Base-by-base conservation (phyloP, 2,888 invertebrate genomes). In the Siphonodentalium dalli region DNA sequence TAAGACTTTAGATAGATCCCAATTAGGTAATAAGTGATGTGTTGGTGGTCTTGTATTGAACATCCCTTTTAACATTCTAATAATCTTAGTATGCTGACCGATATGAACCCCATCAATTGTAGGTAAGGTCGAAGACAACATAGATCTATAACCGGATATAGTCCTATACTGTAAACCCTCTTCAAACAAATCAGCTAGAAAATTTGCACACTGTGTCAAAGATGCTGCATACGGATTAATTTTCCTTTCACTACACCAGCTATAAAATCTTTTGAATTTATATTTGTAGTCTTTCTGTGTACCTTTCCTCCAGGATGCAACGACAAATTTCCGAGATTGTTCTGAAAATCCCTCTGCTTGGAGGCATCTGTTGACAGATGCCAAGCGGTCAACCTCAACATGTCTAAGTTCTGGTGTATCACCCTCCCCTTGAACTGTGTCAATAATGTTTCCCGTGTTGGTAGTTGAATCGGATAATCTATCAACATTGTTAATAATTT, bases 21-120 rank as follows among this genome's bases (percentile, higher is more conserved):
- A 58, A 43, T 58, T 53, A 27, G 61, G 53, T 1, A 52, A 23
- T 9, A 61, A n/a, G 29, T 39, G 53, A 1, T 21, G 24, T 23
- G 28, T 15, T n/a, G 53, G 50, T 18, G 60, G 54, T 41, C 61
- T 52, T 34, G 49, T 40, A 47, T 58, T 49, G 31, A 58, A 56
- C 18, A 61, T 38, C 6, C 46, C 56, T 31, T 42, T 58, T 9
- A 61, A 29, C 13, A 58, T 31, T 28, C 38, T 40, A 11, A 53
- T 54, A n/a, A 58, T 40, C 47, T 53, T 47, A 18, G 56, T 58
- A 46, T 62, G 56, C 35, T 62, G 50, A 4, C 51, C 58, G 6
- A 58, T 47, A 18, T 27, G 44, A 31, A 20, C 23, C 23, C 43
- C 42, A 27, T 48, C 51, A 24, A 58, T 33, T n/a, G 21, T 42